Conservation (phyloP, 2,113 vertebrate genomes). For the Oenanthe oenanthe region DNA sequence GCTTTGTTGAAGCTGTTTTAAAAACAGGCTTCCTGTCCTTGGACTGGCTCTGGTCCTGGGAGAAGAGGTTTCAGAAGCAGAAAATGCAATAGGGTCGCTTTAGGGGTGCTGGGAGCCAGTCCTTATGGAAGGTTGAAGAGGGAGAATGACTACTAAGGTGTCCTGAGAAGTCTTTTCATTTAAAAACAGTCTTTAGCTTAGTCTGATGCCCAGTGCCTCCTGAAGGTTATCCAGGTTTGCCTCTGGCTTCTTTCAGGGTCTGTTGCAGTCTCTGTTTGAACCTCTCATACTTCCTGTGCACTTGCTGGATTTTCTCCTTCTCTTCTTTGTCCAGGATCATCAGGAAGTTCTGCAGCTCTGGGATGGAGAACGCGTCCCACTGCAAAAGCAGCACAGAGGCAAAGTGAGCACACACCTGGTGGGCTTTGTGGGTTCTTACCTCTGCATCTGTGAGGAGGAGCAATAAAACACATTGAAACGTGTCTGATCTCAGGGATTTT, state of each 20-base stretch:
- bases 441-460: background rate
- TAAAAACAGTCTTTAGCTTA: constrained; percentile 61
- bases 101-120: background rate
- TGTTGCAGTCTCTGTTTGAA: constrained; percentile 87
- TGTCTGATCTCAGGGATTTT: background rate
- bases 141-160: constrained; percentile 12
- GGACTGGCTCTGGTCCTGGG: background rate
- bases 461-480: background rate
- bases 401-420: background rate
- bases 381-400: constrained; percentile 54
- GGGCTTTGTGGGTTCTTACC: background rate
- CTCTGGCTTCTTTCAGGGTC: constrained; percentile 79
- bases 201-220: background rate
- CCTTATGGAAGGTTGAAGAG: background rate
- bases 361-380: constrained; percentile 97
- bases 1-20: background rate
- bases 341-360: constrained; percentile 97
- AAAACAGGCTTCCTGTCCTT: background rate
- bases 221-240: constrained; percentile 76
- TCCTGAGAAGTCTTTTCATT: constrained; percentile 75
- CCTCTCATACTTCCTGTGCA: constrained; percentile 83
- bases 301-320: constrained; percentile 86
- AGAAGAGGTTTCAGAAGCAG: background rate
- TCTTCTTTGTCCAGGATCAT: constrained; percentile 92
- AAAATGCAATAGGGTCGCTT: background rate